A percentile compares a stretch with the other conserved stretches of the same genome.
These are phyloP conservation scores for Prionailurus bengalensis DNA, from an alignment of 2,113 vertebrate species.

Conservation along the genomic window DNA sequence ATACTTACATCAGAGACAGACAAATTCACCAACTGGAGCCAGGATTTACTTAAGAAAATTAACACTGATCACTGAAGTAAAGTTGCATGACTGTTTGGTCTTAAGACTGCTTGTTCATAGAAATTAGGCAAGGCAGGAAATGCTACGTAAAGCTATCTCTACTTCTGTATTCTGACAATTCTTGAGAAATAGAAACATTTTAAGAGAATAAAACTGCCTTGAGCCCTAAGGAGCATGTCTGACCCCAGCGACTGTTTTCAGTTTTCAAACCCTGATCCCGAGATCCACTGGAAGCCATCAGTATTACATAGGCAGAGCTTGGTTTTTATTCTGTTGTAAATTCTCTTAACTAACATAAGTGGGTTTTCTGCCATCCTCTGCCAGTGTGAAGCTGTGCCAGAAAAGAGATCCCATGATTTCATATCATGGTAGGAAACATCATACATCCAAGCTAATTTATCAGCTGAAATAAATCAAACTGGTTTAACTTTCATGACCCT, in stretches of 20 bases:
- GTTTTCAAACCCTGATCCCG: neutral
- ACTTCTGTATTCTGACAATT: constrained; percentile 58
- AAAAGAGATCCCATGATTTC: constrained; percentile 28
- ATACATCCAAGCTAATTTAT: constrained; percentile 50
- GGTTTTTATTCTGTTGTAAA: neutral
- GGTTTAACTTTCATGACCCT: constrained; percentile 67
- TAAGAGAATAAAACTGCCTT: neutral
- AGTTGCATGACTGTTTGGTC: neutral
- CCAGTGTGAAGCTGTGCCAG: neutral
- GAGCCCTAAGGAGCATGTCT: neutral
- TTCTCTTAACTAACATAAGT: neutral
- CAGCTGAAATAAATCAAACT: constrained; percentile 63
- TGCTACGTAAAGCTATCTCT: constrained; percentile 36
- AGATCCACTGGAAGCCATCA: neutral
- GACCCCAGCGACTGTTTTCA: neutral
- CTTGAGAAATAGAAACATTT: constrained; percentile 33
- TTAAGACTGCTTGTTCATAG: neutral
- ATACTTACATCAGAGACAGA: neutral
- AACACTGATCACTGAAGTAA: neutral
- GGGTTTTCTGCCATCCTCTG: neutral
- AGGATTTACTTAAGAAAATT: constrained; percentile 8
- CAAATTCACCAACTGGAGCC: neutral
- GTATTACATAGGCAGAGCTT: neutral
- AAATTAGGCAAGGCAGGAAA: constrained; percentile 45
- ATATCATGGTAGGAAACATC: constrained; percentile 46